Evolutionary conservation across 1,140 invertebrate genomes (phyloP).

Genomic region (Tetramorium simillimum): DNA sequence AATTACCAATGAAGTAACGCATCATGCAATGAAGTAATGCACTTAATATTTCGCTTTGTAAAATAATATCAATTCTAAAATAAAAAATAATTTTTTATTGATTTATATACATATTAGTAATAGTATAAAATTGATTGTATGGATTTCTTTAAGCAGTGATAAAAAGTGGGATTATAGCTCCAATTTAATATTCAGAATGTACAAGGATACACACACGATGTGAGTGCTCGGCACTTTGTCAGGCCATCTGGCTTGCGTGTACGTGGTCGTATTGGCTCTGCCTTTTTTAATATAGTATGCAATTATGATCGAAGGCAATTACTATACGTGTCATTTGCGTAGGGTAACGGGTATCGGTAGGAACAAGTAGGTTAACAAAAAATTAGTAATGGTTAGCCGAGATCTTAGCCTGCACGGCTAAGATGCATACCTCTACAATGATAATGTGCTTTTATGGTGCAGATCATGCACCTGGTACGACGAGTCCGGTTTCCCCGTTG

Average conservation of each 20-base stretch:
- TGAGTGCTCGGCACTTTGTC: background rate
- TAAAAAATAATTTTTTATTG: background rate
- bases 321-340: constrained; percentile 44
- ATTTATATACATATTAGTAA: background rate
- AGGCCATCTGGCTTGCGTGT: constrained; percentile 37
- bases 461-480: constrained; percentile 69
- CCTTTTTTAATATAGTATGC: constrained; percentile 2
- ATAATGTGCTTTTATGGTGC: constrained; percentile 71
- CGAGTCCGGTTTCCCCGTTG: constrained; percentile 65
- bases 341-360: constrained; percentile 42
- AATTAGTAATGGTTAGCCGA: constrained; percentile 22
- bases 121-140: background rate
- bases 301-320: constrained; percentile 51
- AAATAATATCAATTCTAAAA: background rate
- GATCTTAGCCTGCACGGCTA: constrained; percentile 53
- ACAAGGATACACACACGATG: background rate
- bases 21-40: background rate
- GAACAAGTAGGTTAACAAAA: constrained; percentile 44
- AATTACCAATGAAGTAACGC: background rate
- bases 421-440: constrained; percentile 64
- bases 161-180: background rate
- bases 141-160: background rate
- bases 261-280: constrained; percentile 15
- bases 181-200: background rate
- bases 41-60: background rate